Evolutionary conservation across 2,797 vertebrate species (phyloP), one percentile per base, ranked within the genome.

Genomic region (Hoplostethus mediterraneus): DNA sequence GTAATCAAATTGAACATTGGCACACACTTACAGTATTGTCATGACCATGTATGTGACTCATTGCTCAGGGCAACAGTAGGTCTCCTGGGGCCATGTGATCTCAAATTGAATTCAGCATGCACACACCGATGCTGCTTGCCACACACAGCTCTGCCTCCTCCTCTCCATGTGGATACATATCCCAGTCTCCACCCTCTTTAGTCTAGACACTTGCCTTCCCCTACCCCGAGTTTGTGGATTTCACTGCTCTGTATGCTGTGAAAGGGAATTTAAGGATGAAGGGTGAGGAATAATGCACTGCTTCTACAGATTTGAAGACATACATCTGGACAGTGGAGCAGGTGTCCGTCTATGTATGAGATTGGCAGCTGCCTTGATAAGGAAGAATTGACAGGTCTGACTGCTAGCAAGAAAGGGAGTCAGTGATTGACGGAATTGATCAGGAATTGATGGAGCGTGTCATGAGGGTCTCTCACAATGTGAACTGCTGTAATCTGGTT

Each of bases 161-260:
- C 90, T 90, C 86, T 89, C 79, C 45, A 51, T 87, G 78, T 84
- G 85, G 89, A 76, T 85, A 55, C 74, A 75, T 90, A 70, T 83
- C 77, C 59, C 59, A 80, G 83, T 90, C 90, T 90, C 92, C 92
- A 90, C 90, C 92, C 84, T 89, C 80, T 71, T 79, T 77, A 66
- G 81, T 83, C 80, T 78, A 87, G 88, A 89, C 88, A 73, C 83
- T 87, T 80, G 76, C 85, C 72, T 71, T 88, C 74, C 69, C 48
- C 73, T 71, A 49, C 67, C 69, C 83, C 86, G 84, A 86, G 80
- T 90, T 90, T 83, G 68, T 68, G 72, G 68, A 79, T 82, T 63
- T 60, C 71, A 85, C 81, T 72, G 81, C 80, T 64, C 69, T 64
- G 76, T 57, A 45, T 17, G 56, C 64, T 73, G 68, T 75, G 40